These are phyloP conservation scores for Polylopha cassiicola DNA, from an alignment of 2,888 invertebrate genomes.

Conservation along the genomic window DNA sequence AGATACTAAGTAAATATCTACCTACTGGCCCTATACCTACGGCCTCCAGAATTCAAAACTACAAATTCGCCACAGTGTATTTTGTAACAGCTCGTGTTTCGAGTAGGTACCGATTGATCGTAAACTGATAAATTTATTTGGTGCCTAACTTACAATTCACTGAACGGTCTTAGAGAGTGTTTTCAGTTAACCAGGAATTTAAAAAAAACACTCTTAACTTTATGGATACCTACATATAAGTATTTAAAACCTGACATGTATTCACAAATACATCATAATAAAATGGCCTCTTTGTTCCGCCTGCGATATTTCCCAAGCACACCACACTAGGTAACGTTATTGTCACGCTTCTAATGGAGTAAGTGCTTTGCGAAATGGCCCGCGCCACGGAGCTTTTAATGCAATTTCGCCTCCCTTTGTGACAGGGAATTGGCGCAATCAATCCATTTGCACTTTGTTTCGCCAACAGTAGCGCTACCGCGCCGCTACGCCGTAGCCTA, in stretches of 20 bases:
- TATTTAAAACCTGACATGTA: background rate
- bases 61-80: no score
- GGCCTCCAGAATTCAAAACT: no score
- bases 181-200: no score
- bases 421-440: constrained; percentile 74
- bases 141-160: no score
- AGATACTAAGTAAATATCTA: no score
- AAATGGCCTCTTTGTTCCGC: constrained; percentile 11
- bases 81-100: no score
- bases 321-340: constrained; percentile 71
- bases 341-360: constrained; percentile 70
- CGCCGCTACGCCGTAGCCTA: constrained; percentile 29
- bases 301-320: constrained; percentile 36
- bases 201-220: no score
- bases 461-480: constrained; percentile 58
- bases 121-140: no score
- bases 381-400: constrained; percentile 75
- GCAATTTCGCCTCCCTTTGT: constrained; percentile 74
- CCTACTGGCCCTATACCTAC: no score
- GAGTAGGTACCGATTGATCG: no score
- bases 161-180: no score
- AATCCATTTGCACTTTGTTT: constrained; percentile 79
- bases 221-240: no score
- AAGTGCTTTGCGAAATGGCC: constrained; percentile 74
- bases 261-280: constrained; percentile 8